A percentile compares a stretch with the other conserved stretches of the same genome.
phyloP scores from a whole-genome alignment of 2,888 invertebrate genomes.

The Halictus quadricinctus region DNA sequence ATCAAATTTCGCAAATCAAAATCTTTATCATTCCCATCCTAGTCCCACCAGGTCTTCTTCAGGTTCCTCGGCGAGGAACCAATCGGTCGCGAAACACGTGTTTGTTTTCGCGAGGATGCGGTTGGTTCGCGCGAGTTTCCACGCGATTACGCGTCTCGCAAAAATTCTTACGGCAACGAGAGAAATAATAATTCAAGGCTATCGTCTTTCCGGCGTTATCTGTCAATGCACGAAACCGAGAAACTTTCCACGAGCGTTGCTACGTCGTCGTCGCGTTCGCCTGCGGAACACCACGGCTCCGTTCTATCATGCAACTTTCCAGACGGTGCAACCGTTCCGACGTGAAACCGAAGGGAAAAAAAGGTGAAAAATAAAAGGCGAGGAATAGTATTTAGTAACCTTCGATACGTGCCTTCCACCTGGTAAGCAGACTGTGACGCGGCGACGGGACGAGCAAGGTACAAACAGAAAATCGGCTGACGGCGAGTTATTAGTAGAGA shows the following conservation, averaged over 20 bases:
- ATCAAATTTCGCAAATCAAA: too few relatives aligned
- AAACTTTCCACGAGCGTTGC: constrained; percentile 50
- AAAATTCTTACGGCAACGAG: constrained; percentile 39
- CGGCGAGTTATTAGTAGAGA: too few relatives aligned
- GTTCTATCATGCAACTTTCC: constrained; percentile 36
- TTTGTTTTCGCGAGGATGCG: constrained; percentile 24
- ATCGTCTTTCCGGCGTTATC: constrained; percentile 43
- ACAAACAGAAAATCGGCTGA: neutral
- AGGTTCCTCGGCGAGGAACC: neutral
- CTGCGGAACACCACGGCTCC: constrained; percentile 5
- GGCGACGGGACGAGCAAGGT: neutral
- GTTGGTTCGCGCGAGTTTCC: neutral
- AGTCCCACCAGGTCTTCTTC: neutral
- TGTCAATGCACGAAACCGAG: constrained; percentile 39
- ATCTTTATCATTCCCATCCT: neutral
- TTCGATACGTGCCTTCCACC: neutral
- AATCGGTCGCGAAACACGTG: constrained; percentile 35
- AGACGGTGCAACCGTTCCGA: constrained; percentile 28
- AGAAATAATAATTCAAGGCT: constrained; percentile 29
- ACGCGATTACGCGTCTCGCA: constrained; percentile 24
- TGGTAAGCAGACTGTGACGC: neutral
- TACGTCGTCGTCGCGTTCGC: neutral
- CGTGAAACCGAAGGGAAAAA: constrained; percentile 5
- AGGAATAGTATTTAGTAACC: neutral
- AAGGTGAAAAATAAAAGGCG: neutral